A percentile compares a stretch with the other conserved stretches of the same genome.
phyloP scores from a whole-genome alignment of 2,113 vertebrate species.

The Etheostoma cragini region DNA sequence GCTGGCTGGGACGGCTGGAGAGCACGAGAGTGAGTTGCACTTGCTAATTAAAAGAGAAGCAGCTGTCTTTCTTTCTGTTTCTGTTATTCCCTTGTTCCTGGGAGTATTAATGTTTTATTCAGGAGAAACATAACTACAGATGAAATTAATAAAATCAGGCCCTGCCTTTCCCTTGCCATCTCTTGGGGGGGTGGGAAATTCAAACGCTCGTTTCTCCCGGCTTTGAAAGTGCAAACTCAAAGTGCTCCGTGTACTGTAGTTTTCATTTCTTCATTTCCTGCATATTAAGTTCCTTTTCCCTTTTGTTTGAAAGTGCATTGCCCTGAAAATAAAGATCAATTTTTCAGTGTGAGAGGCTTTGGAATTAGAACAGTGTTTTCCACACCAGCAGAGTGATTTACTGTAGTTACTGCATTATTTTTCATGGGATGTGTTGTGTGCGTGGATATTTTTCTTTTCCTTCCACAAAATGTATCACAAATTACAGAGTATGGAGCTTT shows the following conservation, averaged over 20 bases:
- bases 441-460: not conserved
- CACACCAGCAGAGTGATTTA: slow-evolving; percentile 67
- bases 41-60: slow-evolving; percentile 83
- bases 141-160: slow-evolving; percentile 86
- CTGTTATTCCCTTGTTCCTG: slow-evolving; percentile 83
- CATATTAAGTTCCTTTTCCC: slow-evolving; percentile 82
- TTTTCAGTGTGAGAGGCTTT: slow-evolving; percentile 79
- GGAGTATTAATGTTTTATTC: slow-evolving; percentile 86
- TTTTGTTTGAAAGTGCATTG: slow-evolving; percentile 82
- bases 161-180: slow-evolving; percentile 79
- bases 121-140: slow-evolving; percentile 85
- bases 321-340: slow-evolving; percentile 81
- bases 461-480: slow-evolving; percentile 59
- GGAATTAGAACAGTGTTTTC: slow-evolving; percentile 78
- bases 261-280: slow-evolving; percentile 84
- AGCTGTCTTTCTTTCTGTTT: slow-evolving; percentile 81
- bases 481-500: slow-evolving; percentile 59
- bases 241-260: slow-evolving; percentile 80
- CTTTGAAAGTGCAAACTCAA: slow-evolving; percentile 84
- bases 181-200: slow-evolving; percentile 80
- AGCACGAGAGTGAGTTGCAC: slow-evolving; percentile 68
- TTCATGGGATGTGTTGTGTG: slow-evolving; percentile 55
- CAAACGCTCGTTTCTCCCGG: slow-evolving; percentile 81
- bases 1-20: slow-evolving; percentile 71
- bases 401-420: slow-evolving; percentile 71